A percentile compares a stretch with the other conserved stretches of the same genome.
These are phyloP conservation scores for Neolamprologus sp. DNA, from an alignment of 2,113 vertebrate species.

Conservation along the genomic window DNA sequence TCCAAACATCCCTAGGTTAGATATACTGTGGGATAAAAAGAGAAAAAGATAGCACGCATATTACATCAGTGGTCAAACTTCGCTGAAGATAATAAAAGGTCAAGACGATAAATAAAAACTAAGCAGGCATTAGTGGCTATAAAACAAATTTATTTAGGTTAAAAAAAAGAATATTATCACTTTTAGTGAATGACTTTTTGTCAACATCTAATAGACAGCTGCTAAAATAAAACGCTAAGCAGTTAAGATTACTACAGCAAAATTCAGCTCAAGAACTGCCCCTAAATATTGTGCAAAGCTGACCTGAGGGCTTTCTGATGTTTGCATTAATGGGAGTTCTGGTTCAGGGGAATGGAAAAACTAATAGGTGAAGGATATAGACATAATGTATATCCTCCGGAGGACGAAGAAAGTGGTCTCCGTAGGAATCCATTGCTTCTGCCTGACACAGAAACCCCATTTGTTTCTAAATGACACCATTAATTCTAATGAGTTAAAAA, in stretches of 20 bases:
- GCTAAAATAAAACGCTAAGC: not conserved
- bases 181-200: not conserved
- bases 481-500: slow-evolving; percentile 55
- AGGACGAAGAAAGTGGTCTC: slow-evolving; percentile 22
- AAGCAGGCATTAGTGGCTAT: not conserved
- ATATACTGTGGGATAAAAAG: slow-evolving; percentile 72
- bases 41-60: not conserved
- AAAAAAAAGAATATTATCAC: not conserved
- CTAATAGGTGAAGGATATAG: not conserved
- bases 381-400: not conserved
- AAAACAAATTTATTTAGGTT: not conserved
- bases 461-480: slow-evolving; percentile 62
- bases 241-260: not conserved
- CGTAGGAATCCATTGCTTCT: slow-evolving; percentile 38
- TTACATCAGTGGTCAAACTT: not conserved
- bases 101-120: not conserved
- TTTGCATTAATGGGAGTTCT: slow-evolving; percentile 38
- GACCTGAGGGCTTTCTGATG: slow-evolving; percentile 2
- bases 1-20: slow-evolving; percentile 95
- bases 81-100: not conserved
- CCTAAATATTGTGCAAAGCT: not conserved
- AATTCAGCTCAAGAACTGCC: not conserved
- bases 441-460: slow-evolving; percentile 62
- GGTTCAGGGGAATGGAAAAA: slow-evolving; percentile 4
- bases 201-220: not conserved